A percentile compares a stretch with the other conserved stretches of the same genome.
phyloP scores from a whole-genome alignment of 2,113 vertebrate species.

The Sturnus vulgaris region DNA sequence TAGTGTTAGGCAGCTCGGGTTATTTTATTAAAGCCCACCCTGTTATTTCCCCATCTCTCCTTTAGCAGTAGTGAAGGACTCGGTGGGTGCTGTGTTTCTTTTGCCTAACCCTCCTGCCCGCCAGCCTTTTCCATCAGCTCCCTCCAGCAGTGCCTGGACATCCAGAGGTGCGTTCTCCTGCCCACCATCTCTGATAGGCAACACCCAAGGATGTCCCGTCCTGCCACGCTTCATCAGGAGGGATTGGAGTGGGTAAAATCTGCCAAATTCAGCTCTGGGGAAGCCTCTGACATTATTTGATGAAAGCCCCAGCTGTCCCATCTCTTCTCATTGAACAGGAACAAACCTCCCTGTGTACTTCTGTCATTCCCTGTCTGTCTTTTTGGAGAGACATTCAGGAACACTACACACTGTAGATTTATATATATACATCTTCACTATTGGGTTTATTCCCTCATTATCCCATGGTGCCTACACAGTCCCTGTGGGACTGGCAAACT shows the following conservation, averaged over 20 bases:
- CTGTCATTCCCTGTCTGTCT: neutral
- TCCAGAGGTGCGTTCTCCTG: neutral
- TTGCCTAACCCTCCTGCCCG: neutral
- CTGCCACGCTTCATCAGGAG: fast-evolving
- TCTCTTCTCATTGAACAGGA: neutral
- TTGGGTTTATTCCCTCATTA: neutral
- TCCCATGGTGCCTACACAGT: fast-evolving
- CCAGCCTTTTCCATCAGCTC: neutral
- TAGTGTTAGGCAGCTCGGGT: neutral
- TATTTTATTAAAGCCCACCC: neutral
- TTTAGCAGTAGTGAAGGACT: neutral
- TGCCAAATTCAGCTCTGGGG: neutral
- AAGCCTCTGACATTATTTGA: neutral
- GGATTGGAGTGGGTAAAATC: neutral
- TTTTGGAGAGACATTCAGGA: neutral
- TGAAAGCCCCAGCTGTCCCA: fast-evolving
- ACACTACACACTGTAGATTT: neutral
- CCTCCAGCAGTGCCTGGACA: fast-evolving
- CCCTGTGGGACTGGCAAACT: neutral
- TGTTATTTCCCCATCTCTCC: neutral
- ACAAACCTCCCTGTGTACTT: neutral
- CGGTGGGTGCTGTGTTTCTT: fast-evolving
- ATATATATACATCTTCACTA: neutral
- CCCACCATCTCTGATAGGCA: neutral
- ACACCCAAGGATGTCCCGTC: fast-evolving